Base-by-base conservation (phyloP, 1,140 invertebrate species). In the Euura lappo region DNA sequence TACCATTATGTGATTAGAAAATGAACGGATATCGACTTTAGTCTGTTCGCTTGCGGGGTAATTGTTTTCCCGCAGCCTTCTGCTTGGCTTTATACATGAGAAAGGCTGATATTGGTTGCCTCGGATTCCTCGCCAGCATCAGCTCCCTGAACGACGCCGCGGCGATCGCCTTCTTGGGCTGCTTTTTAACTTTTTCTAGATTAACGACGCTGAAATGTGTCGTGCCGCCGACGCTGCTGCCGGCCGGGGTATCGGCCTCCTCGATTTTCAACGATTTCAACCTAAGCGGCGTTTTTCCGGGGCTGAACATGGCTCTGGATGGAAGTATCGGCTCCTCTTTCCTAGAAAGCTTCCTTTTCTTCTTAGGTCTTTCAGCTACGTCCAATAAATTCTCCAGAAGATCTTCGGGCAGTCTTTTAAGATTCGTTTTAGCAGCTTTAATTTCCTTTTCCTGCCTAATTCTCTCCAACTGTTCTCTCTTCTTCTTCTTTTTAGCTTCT, bases 41-140 rank as follows among this genome's bases (percentile, higher is more conserved):
- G 28, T 28, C 28, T 1, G 28, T 28, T 28, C 28, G 28, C 28
- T 28, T 28, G 28, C 28, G 28, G 28, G 28, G 28, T 3, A 60
- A n/a, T 45, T 74, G 66, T 64, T 71, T 73, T 1, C 68, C 65
- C 7, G 75, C 71, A 42, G 71, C 68, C 44, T 79, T 76, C 42
- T 77, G 76, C 46, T 85, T 85, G 5, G 78, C 51, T 10, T 78
- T 71, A 73, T 80, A 80, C 71, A 75, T 77, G 1, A 79, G 43
- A 44, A 80, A 83, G 2, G 76, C 66, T 1, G 78, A 77, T 2
- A 76, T 67, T 2, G 78, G 75, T 45, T 81, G 72, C 8, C 83
- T 77, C 1, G 44, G 1, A 72, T 82, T 84, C 47, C 75, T 76
- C n/a, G 68, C 7, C 0, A 85, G 66, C 75, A 84, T 80, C n/a